Percentiles rank a stretch among this genome's conserved stretches.
Conservation (phyloP, 2,888 invertebrate species). For the Sisyra nigra region DNA sequence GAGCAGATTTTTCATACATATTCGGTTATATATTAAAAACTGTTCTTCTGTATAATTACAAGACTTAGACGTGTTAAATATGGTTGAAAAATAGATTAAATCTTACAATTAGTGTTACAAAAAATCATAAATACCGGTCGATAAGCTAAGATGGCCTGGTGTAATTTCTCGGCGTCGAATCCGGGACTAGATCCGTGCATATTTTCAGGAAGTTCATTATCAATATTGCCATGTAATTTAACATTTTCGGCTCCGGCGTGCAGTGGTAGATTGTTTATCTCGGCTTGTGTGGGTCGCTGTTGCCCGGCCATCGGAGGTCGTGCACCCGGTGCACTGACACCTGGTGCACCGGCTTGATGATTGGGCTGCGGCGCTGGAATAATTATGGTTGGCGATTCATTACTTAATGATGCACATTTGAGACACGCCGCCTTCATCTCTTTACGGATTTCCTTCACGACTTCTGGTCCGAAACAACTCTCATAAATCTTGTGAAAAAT, state of each 20-base stretch:
- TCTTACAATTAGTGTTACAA: too few relatives aligned
- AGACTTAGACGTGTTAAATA: too few relatives aligned
- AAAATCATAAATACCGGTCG: constrained; percentile 30
- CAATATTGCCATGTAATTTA: constrained; percentile 9
- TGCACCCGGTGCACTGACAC: neutral
- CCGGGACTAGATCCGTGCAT: constrained; percentile 19
- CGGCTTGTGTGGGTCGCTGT: neutral
- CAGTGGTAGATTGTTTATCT: neutral
- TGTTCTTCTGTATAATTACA: too few relatives aligned
- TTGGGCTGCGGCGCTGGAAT: neutral
- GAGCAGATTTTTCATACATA: too few relatives aligned
- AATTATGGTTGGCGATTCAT: constrained; percentile 16
- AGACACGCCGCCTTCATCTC: constrained; percentile 49
- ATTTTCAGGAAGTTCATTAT: constrained; percentile 13
- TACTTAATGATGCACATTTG: constrained; percentile 41
- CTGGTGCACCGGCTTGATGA: neutral
- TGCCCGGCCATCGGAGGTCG: neutral
- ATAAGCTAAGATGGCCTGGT: constrained; percentile 37
- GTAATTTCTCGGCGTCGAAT: constrained; percentile 32
- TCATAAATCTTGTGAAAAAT: constrained; percentile 42
- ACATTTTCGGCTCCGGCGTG: too few relatives aligned
- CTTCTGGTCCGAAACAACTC: constrained; percentile 50
- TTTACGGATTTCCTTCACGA: constrained; percentile 46
- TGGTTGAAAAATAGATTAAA: too few relatives aligned
- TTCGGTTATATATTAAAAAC: too few relatives aligned